These are phyloP conservation scores for Chymomyza procnemis DNA, from an alignment of 2,888 invertebrate species.

Conservation along the genomic window DNA sequence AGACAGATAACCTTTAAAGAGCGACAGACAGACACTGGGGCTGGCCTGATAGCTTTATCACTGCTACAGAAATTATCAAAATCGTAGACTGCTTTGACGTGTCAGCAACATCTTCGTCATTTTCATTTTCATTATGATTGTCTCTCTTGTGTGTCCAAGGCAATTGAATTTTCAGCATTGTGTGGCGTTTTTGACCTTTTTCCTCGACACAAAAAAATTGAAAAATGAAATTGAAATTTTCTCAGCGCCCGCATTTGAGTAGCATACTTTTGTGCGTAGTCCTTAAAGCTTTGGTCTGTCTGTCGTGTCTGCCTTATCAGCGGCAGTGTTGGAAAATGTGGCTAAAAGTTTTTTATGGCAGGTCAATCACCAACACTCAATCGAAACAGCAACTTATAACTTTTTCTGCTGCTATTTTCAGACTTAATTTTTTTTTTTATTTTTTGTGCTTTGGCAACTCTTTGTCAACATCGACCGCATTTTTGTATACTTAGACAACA, in stretches of 20 bases:
- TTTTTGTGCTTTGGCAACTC: background rate
- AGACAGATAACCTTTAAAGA: conserved; percentile 59
- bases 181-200: background rate
- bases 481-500: background rate
- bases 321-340: background rate
- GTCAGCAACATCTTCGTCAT: background rate
- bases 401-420: background rate
- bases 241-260: background rate
- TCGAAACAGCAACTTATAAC: background rate
- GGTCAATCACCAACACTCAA: conserved; percentile 2
- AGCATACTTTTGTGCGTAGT: conserved; percentile 3
- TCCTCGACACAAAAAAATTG: background rate
- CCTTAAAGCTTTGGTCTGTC: background rate
- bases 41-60: background rate
- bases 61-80: background rate
- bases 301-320: background rate
- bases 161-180: background rate
- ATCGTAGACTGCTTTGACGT: background rate
- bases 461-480: background rate
- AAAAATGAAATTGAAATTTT: background rate
- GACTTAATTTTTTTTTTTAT: background rate
- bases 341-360: background rate
- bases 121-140: background rate
- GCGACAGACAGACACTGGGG: conserved; percentile 19
- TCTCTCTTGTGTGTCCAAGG: background rate